Evolutionary conservation across 2,797 vertebrate genomes (phyloP).

Genomic region (Clarias fuscus): DNA sequence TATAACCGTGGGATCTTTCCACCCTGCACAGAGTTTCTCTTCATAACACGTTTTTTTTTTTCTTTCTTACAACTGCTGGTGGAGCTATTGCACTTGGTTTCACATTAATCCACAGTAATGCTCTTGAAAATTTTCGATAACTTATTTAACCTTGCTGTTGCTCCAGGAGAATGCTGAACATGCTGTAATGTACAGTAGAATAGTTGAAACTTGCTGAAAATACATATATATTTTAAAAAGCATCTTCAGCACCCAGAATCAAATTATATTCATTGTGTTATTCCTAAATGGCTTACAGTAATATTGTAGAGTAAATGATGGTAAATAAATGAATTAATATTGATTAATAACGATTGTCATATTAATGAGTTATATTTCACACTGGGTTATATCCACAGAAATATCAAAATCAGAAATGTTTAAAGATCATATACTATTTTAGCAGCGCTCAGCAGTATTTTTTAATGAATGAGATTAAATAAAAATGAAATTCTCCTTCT

Average conservation of each 20-base stretch:
- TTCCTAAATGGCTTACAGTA: neutral
- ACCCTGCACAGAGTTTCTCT: too few species aligned
- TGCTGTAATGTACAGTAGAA: neutral
- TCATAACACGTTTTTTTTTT: too few species aligned
- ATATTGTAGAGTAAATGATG: neutral
- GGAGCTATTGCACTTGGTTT: too few species aligned
- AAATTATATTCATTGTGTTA: neutral
- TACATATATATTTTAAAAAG: neutral
- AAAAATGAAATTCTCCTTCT: too few species aligned
- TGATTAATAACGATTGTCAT: neutral
- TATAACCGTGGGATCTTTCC: too few species aligned
- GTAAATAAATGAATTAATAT: neutral
- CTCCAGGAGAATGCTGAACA: neutral
- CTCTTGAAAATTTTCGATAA: neutral
- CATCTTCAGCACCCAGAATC: neutral
- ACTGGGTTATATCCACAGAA: neutral
- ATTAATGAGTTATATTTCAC: neutral
- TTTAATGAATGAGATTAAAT: too few species aligned
- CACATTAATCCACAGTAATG: neutral
- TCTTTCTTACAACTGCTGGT: too few species aligned
- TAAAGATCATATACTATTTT: neutral
- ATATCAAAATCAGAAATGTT: neutral
- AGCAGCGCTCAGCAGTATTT: neutral
- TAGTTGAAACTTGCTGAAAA: neutral
- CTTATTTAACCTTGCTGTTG: neutral